Base-by-base conservation (phyloP, 30 jellyfish, hydroid and myxozoan genomes). In the Haliclystus octoradiatus region DNA sequence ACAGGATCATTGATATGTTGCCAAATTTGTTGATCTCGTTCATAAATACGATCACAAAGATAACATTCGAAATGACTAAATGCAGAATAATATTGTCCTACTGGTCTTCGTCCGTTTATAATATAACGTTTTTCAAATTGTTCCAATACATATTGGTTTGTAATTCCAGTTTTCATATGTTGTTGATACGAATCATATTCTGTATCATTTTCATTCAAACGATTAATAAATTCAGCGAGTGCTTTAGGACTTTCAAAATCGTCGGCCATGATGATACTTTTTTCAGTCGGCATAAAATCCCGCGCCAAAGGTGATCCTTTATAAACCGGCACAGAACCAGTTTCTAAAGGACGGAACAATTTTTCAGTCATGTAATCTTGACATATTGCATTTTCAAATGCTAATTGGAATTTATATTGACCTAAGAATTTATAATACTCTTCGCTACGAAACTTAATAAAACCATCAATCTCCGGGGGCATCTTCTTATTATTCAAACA, bases 321-420 rank as follows among this genome's bases (percentile, higher is more conserved):
- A 66, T 84, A 84, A 26, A 84, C 80, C 1, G 95, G 95, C 31
- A 84, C 93, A 0, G 79, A 84, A 14, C 95, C 95, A 2, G 77
- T 73, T 25, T 65, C 65, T 24, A 84, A 64, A 13, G 95, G 95
- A 32, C 95, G 86, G 49, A 84, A 84, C 62, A 84, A 53, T 65
- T 84, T 84, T 65, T 84, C 95, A n/a, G 95, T 76, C 95, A 84
- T 84, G 70, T 84, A 84, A 52, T 84, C 95, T 50, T 84, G 85
- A 76, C 95, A 84, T 12, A 77, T 65, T 3, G 85, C 82, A 63
- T 84, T 84, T 47, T 84, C 95, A 65, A 84, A 84, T 7, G 95
- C 73, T 15, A 84, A 22, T 26, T 84, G 95, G 35, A 84, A 84
- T 51, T 84, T 84, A 63, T 84, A 84, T 31, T 66, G 52, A 2